phyloP scores from a whole-genome alignment of 2,113 vertebrate genomes.

The Hippocampus guttulatus region DNA sequence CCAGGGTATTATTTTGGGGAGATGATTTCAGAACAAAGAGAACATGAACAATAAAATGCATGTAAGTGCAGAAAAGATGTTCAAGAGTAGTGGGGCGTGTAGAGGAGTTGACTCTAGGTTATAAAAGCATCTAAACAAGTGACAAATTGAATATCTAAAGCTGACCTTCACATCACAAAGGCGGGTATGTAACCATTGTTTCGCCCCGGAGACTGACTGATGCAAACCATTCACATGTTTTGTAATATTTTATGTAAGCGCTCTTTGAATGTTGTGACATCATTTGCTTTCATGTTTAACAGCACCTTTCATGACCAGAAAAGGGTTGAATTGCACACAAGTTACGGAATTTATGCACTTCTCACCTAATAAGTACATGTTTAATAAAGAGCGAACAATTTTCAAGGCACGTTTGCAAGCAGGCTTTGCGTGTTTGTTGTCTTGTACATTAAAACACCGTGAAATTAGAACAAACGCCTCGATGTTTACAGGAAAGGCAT shows the following conservation, averaged over 20 bases:
- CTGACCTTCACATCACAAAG: background rate
- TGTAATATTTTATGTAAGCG: background rate
- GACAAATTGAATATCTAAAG: background rate
- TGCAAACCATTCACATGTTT: background rate
- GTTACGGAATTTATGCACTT: background rate
- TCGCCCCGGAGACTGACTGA: background rate
- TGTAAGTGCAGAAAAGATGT: no score
- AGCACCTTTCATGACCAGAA: background rate
- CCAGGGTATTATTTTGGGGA: no score
- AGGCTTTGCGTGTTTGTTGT: background rate
- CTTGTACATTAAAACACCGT: background rate
- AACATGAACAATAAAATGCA: no score
- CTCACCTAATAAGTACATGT: background rate
- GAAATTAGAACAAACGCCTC: background rate
- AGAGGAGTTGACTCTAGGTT: no score
- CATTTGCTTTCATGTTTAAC: background rate
- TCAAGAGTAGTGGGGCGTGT: no score
- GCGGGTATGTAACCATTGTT: background rate
- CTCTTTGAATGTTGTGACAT: no score
- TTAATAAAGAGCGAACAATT: background rate
- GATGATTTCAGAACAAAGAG: no score
- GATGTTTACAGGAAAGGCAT: background rate
- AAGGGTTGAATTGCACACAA: background rate
- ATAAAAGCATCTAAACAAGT: background rate
- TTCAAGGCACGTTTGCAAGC: background rate